Base-by-base conservation (phyloP, 2,888 invertebrate species). In the Limnephilus auricula region DNA sequence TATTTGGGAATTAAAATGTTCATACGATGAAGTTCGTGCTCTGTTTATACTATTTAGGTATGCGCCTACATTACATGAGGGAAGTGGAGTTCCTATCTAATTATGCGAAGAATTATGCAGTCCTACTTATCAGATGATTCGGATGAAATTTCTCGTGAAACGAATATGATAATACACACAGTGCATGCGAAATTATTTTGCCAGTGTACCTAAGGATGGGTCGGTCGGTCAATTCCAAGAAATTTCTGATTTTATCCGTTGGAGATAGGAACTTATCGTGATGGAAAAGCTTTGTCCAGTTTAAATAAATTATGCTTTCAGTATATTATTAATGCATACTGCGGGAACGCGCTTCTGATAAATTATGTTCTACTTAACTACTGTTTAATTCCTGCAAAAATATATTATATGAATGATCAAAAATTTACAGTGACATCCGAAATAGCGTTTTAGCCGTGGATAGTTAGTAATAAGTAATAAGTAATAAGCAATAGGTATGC, bases 91-190 rank as follows among this genome's bases (percentile, higher is more conserved):
- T 65, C 50, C 50, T 65, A 5, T 65, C 50, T 25, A 65, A 65
- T 25, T 65, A 45, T 45, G 45, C 13, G 45, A 45, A 45, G 45
- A 45, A 45, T 45, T 45, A 65, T 65, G 50, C 50, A 34, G 82
- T 82, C 37, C 82, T 45, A 82, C 82, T 50, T 90, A 92, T 92
- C 91, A 86, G 91, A 92, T 91, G 89, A 91, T 89, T 92, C 78
- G 89, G 82, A 92, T 89, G 91, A 83, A 79, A 91, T 89, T 91
- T 87, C 91, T 50, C 89, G 79, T 87, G 91, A 85, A 80, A 37
- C 65, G 91, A 92, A 92, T 92, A 92, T 92, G 92, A 91, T 90
- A 91, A 92, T 92, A 91, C 50, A 65, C 31, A n/a, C 12, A 32
- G 89, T 88, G 89, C 92, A 92, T 90, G 92, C 92, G 37, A 92